phyloP scores from a whole-genome alignment of 1,140 invertebrate genomes.

The Agrypnia vestita region DNA sequence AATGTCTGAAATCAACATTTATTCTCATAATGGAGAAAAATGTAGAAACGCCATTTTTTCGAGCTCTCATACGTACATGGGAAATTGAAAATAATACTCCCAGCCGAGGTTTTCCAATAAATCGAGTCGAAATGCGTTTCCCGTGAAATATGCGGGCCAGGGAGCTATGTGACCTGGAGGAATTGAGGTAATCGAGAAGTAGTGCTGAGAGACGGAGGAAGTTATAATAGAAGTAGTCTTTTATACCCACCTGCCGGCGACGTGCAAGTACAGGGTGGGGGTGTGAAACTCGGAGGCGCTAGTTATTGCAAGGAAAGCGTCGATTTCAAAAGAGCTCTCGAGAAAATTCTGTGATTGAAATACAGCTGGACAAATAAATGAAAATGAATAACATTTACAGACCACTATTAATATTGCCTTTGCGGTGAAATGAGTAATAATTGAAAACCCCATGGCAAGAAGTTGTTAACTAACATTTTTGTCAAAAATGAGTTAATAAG shows the following conservation, averaged over 20 bases:
- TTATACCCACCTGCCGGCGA: background rate
- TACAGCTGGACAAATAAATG: too few species aligned
- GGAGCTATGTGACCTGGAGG: slow-evolving; percentile 33
- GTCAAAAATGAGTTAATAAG: too few species aligned
- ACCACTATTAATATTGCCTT: too few species aligned
- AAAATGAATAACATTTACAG: too few species aligned
- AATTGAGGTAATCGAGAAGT: slow-evolving; percentile 40
- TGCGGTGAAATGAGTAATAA: too few species aligned
- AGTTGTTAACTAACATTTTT: too few species aligned
- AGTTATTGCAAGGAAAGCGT: too few species aligned
- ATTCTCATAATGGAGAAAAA: slow-evolving; percentile 24
- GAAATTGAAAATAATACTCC: slow-evolving; percentile 37
- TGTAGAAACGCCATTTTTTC: slow-evolving; percentile 6
- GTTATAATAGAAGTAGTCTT: slow-evolving; percentile 2
- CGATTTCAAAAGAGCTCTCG: too few species aligned
- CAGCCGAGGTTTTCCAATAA: slow-evolving; percentile 30
- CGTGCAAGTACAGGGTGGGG: background rate
- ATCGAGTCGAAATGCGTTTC: slow-evolving; percentile 32
- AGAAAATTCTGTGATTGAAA: too few species aligned
- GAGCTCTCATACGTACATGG: slow-evolving; percentile 15
- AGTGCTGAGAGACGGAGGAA: slow-evolving; percentile 7
- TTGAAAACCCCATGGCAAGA: too few species aligned
- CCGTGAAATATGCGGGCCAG: slow-evolving; percentile 4
- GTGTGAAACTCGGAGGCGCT: too few species aligned
- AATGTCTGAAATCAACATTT: slow-evolving; percentile 33